phyloP scores from a whole-genome alignment of 2,888 invertebrate species.

The Drosophila gaucha region DNA sequence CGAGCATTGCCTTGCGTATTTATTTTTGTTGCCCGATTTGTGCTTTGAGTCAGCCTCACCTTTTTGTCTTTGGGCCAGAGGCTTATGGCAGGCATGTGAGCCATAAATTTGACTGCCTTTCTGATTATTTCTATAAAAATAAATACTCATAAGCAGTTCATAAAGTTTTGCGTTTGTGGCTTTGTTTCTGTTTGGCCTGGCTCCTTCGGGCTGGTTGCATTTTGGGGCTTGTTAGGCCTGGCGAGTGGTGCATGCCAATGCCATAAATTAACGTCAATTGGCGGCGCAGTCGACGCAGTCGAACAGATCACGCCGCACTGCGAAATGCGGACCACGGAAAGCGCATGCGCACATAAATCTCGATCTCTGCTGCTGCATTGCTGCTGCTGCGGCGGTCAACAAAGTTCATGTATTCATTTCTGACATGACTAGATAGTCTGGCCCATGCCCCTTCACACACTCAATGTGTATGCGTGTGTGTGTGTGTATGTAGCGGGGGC shows the following conservation, averaged over 20 bases:
- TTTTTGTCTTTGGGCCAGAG: conserved; percentile 20
- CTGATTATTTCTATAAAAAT: conserved; percentile 78
- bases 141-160: conserved; percentile 80
- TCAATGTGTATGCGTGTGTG: conserved; percentile 2
- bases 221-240: conserved; percentile 62
- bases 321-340: conserved; percentile 26
- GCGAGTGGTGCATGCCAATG: conserved; percentile 66
- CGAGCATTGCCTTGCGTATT: background rate
- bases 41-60: conserved; percentile 28
- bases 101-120: conserved; percentile 71
- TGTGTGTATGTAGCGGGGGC: conserved; percentile 12
- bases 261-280: conserved; percentile 81
- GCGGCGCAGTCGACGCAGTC: conserved; percentile 41
- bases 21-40: background rate
- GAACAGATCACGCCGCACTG: conserved; percentile 41
- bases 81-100: conserved; percentile 22
- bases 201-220: conserved; percentile 42
- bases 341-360: conserved; percentile 80
- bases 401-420: conserved; percentile 78
- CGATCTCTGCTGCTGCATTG: conserved; percentile 59
- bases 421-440: conserved; percentile 63
- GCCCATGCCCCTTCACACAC: conserved; percentile 13
- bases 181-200: conserved; percentile 22
- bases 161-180: conserved; percentile 60
- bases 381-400: conserved; percentile 64